These are phyloP conservation scores for Cylas formicarius DNA, from an alignment of 1,140 invertebrate genomes.

Conservation along the genomic window DNA sequence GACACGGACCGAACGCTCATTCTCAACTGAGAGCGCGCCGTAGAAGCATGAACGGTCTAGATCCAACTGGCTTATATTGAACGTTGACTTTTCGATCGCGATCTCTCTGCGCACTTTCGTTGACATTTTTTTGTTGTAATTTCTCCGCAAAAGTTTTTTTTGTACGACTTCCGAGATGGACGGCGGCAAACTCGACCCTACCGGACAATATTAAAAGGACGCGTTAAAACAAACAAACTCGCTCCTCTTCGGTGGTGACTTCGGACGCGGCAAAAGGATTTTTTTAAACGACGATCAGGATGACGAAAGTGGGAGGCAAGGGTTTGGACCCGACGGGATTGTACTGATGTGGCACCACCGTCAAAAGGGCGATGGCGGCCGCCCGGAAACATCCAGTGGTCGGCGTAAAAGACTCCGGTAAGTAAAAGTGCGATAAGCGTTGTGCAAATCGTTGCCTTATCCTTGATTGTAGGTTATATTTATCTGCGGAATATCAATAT, in stretches of 20 bases:
- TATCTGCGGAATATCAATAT: constrained; percentile 14
- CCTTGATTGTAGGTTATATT: constrained; percentile 5
- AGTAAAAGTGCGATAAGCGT: constrained; percentile 27
- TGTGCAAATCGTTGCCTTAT: not conserved
- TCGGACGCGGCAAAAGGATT: constrained; percentile 4
- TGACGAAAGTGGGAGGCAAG: constrained; percentile 34
- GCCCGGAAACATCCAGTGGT: constrained; percentile 40
- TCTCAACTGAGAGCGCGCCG: constrained; percentile 19
- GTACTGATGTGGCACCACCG: constrained; percentile 36
- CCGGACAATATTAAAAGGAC: constrained; percentile 35
- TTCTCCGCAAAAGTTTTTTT: constrained; percentile 10
- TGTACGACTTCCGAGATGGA: too few relatives aligned
- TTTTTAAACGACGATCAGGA: constrained; percentile 9
- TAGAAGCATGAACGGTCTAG: constrained; percentile 33
- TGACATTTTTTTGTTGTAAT: constrained; percentile 8
- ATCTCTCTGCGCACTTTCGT: constrained; percentile 2
- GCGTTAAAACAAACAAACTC: not conserved
- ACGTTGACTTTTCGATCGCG: constrained; percentile 10
- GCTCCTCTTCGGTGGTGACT: constrained; percentile 1
- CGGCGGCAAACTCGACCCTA: constrained; percentile 40
- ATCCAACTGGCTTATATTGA: constrained; percentile 37
- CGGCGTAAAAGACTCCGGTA: constrained; percentile 39
- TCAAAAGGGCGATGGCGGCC: constrained; percentile 38
- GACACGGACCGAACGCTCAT: constrained; percentile 19
- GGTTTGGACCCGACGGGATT: constrained; percentile 40